Percentiles rank a stretch among this genome's conserved stretches.
Evolutionary conservation across 2,888 invertebrate genomes (phyloP).

Genomic region (Phymatocera aterrima): DNA sequence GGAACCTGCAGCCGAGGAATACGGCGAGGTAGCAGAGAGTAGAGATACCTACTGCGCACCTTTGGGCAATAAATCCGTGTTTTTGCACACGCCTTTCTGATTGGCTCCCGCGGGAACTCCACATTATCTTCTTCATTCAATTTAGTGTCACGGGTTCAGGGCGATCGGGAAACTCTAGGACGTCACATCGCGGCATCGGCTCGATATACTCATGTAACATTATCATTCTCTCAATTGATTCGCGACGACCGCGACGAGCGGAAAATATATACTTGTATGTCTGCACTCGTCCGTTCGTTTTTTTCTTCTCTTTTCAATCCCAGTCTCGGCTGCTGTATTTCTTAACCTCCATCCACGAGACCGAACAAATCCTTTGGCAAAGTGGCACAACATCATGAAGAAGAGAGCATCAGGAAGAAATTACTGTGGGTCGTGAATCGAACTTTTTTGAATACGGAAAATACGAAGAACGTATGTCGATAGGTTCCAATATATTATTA

Average conservation of each 20-base stretch:
- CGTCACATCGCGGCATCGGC: constrained; percentile 29
- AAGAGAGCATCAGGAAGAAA: no score
- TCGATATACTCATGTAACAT: background rate
- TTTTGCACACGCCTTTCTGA: constrained; percentile 64
- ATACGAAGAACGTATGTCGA: background rate
- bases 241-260: no score
- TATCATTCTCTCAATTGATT: background rate
- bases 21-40: constrained; percentile 48
- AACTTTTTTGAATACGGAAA: background rate
- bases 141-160: constrained; percentile 59
- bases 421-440: no score
- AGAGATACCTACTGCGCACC: constrained; percentile 62
- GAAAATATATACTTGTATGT: no score
- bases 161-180: constrained; percentile 55
- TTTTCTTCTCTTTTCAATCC: no score
- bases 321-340: no score
- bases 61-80: constrained; percentile 67
- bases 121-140: constrained; percentile 62
- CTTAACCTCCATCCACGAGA: no score
- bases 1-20: constrained; percentile 23
- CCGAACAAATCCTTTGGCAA: no score
- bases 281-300: no score
- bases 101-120: constrained; percentile 63
- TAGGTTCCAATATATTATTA: no score
- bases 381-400: no score